Conservation (phyloP, 1,140 invertebrate species). For the Megalonaias nervosa region DNA sequence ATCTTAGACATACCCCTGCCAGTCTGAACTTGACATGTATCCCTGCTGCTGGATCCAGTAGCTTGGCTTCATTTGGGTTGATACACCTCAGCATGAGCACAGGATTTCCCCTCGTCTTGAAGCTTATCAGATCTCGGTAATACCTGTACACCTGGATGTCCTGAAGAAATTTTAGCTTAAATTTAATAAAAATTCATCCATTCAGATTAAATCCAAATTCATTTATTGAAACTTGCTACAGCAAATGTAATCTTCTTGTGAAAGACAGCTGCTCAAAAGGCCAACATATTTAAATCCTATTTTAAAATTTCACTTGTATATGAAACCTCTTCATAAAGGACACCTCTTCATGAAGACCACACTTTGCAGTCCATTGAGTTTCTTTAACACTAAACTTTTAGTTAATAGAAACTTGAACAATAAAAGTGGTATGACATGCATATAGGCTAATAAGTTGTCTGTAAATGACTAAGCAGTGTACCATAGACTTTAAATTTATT, state of each 20-base stretch:
- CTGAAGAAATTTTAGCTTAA: conserved; percentile 43
- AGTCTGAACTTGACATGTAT: conserved; percentile 70
- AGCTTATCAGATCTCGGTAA: conserved; percentile 70
- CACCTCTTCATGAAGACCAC: too few relatives aligned
- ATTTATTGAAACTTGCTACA: background rate
- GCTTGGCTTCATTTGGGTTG: conserved; percentile 70
- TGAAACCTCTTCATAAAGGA: background rate
- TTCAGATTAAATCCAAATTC: background rate
- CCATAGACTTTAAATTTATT: too few relatives aligned
- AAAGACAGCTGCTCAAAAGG: background rate
- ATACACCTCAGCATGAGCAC: conserved; percentile 67
- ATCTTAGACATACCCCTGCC: conserved; percentile 64
- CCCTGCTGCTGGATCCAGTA: conserved; percentile 68
- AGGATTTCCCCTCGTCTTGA: conserved; percentile 67
- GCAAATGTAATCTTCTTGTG: background rate
- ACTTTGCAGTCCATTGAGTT: too few relatives aligned
- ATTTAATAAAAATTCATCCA: background rate
- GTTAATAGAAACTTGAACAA: too few relatives aligned
- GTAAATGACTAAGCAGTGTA: too few relatives aligned
- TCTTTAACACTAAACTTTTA: too few relatives aligned
- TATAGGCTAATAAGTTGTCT: too few relatives aligned
- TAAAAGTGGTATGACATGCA: too few relatives aligned
- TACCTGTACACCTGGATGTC: conserved; percentile 71
- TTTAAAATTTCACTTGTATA: background rate
- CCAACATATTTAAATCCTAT: background rate